These are phyloP conservation scores for Nyctereutes procyonoides DNA, from an alignment of 2,113 vertebrate genomes.

Conservation along the genomic window DNA sequence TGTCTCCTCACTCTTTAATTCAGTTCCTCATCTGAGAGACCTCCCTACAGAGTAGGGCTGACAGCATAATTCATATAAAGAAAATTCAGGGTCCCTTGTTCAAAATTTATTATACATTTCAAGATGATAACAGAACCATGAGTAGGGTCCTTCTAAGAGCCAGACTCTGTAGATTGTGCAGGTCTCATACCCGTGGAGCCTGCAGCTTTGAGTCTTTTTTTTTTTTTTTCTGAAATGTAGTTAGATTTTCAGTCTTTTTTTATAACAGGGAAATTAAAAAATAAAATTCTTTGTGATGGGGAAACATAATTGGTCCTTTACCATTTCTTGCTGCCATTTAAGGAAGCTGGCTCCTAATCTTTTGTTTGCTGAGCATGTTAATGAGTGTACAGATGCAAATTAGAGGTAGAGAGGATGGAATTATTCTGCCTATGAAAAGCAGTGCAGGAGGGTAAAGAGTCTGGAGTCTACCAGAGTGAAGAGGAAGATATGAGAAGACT, in stretches of 20 bases:
- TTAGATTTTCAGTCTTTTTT: constrained; percentile 13
- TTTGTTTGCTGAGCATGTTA: constrained; percentile 59
- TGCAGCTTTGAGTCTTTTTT: neutral
- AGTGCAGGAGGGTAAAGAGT: neutral
- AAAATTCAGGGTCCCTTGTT: neutral
- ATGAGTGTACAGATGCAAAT: constrained; percentile 48
- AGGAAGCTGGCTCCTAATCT: constrained; percentile 30
- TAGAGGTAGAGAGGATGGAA: constrained; percentile 33
- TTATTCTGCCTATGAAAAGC: constrained; percentile 55
- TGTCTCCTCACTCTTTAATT: neutral
- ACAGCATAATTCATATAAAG: constrained; percentile 12
- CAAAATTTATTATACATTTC: neutral
- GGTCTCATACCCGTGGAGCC: neutral
- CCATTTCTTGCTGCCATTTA: constrained; percentile 53
- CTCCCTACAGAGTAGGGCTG: neutral
- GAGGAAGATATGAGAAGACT: neutral
- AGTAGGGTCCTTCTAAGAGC: neutral
- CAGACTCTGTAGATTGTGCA: neutral
- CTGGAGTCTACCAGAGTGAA: neutral
- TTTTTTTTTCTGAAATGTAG: neutral
- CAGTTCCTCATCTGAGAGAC: neutral
- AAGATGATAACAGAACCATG: neutral
- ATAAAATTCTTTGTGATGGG: constrained; percentile 15
- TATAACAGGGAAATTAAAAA: constrained; percentile 37
- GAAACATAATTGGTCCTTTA: constrained; percentile 48